These are phyloP conservation scores for Sarcophaga carnaria DNA, from an alignment of 2,888 invertebrate species.

Conservation along the genomic window DNA sequence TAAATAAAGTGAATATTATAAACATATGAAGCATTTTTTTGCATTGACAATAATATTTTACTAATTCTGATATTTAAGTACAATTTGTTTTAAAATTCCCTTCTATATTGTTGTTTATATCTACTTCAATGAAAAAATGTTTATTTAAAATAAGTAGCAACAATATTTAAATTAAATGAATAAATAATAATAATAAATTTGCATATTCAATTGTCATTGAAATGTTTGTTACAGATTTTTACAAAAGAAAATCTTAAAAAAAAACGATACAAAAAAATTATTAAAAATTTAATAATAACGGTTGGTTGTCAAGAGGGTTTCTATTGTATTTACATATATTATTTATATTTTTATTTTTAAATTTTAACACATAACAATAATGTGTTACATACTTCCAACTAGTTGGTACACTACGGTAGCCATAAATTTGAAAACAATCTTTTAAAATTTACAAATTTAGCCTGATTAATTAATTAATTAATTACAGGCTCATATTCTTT, in stretches of 20 bases:
- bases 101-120: too few relatives aligned
- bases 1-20: too few relatives aligned
- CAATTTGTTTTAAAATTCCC: too few relatives aligned
- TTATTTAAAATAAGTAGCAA: not conserved
- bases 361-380: not conserved
- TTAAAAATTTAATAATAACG: not conserved
- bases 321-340: not conserved
- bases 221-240: not conserved
- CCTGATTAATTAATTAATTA: too few relatives aligned
- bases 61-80: too few relatives aligned
- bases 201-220: not conserved
- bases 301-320: not conserved
- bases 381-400: not conserved
- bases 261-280: not conserved
- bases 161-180: slow-evolving; percentile 23
- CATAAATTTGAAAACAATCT: too few relatives aligned
- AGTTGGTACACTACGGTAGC: too few relatives aligned
- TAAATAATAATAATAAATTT: slow-evolving; percentile 19
- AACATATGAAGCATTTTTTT: too few relatives aligned
- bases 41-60: too few relatives aligned
- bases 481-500: too few relatives aligned
- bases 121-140: not conserved
- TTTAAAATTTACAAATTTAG: too few relatives aligned
- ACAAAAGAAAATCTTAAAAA: too few relatives aligned
- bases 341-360: not conserved